These are phyloP conservation scores for Brachypalpus laphriformis DNA, from an alignment of 2,888 invertebrate genomes.

Conservation along the genomic window DNA sequence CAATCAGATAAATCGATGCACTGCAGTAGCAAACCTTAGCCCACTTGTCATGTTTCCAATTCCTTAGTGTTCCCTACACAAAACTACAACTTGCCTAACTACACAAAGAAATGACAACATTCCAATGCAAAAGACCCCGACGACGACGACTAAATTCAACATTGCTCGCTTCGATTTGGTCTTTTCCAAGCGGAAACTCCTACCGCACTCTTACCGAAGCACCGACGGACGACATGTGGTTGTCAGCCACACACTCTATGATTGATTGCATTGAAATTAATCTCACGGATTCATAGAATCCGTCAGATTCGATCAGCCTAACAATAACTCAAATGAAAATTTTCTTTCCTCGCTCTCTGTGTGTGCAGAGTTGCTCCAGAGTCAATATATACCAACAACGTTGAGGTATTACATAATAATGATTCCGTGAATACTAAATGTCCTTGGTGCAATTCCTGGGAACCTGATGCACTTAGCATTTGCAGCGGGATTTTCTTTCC, in stretches of 20 bases:
- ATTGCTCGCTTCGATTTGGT: neutral
- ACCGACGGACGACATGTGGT: constrained; percentile 11
- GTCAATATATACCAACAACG: constrained; percentile 6
- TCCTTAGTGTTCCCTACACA: neutral
- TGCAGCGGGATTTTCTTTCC: no score
- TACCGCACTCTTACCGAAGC: constrained; percentile 13
- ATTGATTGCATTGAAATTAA: constrained; percentile 74
- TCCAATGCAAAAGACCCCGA: constrained; percentile 4
- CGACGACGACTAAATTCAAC: neutral
- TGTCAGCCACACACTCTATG: constrained; percentile 65
- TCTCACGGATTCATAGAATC: constrained; percentile 73
- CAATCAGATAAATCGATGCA: constrained; percentile 50
- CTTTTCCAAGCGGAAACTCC: constrained; percentile 45
- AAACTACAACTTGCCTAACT: neutral
- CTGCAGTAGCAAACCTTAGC: constrained; percentile 20
- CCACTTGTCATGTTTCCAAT: constrained; percentile 2
- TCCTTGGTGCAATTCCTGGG: constrained; percentile 70
- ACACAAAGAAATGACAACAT: constrained; percentile 24
- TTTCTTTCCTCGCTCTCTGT: constrained; percentile 2
- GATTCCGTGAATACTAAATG: constrained; percentile 59
- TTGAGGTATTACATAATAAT: constrained; percentile 48
- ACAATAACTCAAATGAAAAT: constrained; percentile 69
- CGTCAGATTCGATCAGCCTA: constrained; percentile 69
- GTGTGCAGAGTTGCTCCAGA: neutral
- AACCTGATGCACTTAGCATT: constrained; percentile 66